phyloP scores from a whole-genome alignment of 2,888 invertebrate species.

The Chouioia cunea region DNA sequence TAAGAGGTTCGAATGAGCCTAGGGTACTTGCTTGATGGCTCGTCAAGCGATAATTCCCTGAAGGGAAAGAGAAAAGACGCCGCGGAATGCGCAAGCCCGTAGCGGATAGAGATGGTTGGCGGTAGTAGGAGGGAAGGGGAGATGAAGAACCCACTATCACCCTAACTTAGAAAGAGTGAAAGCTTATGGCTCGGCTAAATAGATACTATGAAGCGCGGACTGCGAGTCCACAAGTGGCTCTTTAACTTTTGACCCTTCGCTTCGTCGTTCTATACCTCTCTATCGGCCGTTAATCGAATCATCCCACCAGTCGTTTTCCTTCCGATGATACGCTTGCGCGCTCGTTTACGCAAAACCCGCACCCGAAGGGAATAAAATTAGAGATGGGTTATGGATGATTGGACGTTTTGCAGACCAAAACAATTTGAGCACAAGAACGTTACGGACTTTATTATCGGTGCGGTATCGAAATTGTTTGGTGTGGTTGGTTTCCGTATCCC shows the following conservation, averaged over 20 bases:
- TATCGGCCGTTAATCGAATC: conserved; percentile 67
- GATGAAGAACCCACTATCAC: conserved; percentile 48
- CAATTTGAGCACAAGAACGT: not conserved
- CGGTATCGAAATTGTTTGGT: too few species aligned
- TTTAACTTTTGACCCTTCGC: conserved; percentile 68
- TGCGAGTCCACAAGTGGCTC: conserved; percentile 68
- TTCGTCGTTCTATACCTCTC: conserved; percentile 15
- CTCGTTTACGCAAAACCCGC: conserved; percentile 32
- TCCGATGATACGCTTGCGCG: conserved; percentile 29
- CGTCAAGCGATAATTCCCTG: conserved; percentile 69
- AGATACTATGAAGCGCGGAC: conserved; percentile 63
- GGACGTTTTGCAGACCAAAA: conserved; percentile 17
- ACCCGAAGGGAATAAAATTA: conserved; percentile 35
- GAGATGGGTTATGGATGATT: conserved; percentile 35
- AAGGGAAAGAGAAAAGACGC: conserved; percentile 52
- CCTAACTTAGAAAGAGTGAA: conserved; percentile 64
- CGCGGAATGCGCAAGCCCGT: conserved; percentile 26
- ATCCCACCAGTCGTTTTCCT: conserved; percentile 53
- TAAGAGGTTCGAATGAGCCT: conserved; percentile 69
- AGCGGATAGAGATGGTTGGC: conserved; percentile 34
- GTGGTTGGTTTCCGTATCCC: too few species aligned
- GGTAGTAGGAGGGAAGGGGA: conserved; percentile 50
- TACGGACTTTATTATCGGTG: not conserved
- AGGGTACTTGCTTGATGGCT: conserved; percentile 67
- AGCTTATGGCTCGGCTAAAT: conserved; percentile 69